Evolutionary conservation across 1,140 invertebrate species (phyloP).

Genomic region (Drosophila parvula): DNA sequence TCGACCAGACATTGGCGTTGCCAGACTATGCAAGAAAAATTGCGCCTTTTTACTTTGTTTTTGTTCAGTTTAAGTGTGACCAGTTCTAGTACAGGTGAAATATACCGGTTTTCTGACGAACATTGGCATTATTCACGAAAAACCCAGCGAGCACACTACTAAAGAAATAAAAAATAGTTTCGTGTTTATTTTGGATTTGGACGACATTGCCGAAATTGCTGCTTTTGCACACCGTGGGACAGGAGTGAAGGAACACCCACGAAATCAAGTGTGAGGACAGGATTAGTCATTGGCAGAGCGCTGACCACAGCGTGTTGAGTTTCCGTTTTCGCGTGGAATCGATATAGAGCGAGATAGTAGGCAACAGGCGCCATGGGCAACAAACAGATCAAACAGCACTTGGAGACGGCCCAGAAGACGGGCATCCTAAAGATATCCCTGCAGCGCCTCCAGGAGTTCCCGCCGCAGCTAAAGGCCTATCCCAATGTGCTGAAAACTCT

Average conservation of each 20-base stretch:
- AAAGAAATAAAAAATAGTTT: not conserved
- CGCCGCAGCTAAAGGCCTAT: conserved; percentile 86
- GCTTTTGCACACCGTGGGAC: not conserved
- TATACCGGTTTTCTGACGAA: accelerated
- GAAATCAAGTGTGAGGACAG: not conserved
- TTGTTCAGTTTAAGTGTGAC: not conserved
- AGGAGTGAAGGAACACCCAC: not conserved
- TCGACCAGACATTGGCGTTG: too few relatives aligned
- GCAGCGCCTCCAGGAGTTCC: conserved; percentile 91
- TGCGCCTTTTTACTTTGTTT: too few relatives aligned
- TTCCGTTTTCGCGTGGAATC: not conserved
- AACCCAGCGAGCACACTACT: not conserved
- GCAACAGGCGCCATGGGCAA: conserved; percentile 89
- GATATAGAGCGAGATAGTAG: conserved; percentile 5
- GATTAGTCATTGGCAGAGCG: conserved; percentile 4
- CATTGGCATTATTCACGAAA: not conserved
- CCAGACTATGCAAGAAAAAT: too few relatives aligned
- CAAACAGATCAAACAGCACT: conserved; percentile 93
- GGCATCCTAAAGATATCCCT: conserved; percentile 95
- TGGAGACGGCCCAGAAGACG: conserved; percentile 96
- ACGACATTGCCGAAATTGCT: not conserved
- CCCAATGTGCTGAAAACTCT: conserved; percentile 90
- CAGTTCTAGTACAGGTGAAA: not conserved
- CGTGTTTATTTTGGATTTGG: conserved; percentile 6
- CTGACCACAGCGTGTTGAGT: not conserved